Conservation (phyloP, 2,113 vertebrate species). For the Melospiza georgiana region DNA sequence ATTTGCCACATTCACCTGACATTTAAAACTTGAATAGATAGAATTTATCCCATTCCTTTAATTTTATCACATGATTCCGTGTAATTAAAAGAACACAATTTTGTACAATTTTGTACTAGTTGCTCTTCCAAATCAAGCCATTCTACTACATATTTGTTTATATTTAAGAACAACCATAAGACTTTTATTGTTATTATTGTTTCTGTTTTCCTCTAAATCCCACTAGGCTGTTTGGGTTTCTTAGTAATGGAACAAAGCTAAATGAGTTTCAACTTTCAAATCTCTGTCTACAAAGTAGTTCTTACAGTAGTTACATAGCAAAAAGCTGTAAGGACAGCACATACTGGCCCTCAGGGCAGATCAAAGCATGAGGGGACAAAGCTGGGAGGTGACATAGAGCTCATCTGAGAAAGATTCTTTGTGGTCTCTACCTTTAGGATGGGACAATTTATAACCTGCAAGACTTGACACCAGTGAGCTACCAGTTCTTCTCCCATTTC, state of each 20-base stretch:
- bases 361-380: neutral
- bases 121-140: neutral
- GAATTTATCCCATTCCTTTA: neutral
- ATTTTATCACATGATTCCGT: neutral
- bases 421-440: neutral
- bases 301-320: neutral
- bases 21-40: neutral
- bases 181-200: neutral
- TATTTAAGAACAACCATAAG: neutral
- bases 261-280: neutral
- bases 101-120: neutral
- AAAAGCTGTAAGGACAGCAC: neutral
- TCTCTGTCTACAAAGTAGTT: neutral
- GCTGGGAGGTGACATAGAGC: neutral
- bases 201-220: neutral
- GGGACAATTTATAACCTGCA: neutral
- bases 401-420: neutral
- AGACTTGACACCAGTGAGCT: neutral
- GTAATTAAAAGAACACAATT: accelerated
- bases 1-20: neutral
- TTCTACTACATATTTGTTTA: neutral
- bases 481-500: neutral
- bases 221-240: neutral
- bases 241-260: neutral
- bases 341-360: neutral